A percentile compares a stretch with the other conserved stretches of the same genome.
phyloP scores from a whole-genome alignment of 2,113 vertebrate genomes.

The Paracanthobrama guichenoti region DNA sequence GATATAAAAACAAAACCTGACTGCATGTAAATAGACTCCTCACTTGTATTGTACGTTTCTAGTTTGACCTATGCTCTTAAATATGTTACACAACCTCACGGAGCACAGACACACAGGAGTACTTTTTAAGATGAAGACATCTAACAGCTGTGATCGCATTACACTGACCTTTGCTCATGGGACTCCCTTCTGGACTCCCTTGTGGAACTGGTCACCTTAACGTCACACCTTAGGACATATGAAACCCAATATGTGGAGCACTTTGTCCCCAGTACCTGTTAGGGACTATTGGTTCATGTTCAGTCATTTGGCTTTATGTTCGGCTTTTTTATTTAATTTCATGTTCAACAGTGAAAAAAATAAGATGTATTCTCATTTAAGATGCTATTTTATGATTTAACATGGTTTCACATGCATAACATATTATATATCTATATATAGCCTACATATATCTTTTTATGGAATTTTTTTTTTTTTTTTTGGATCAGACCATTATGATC shows the following conservation, averaged over 20 bases:
- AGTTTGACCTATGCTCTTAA: constrained; percentile 8
- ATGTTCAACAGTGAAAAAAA: not conserved
- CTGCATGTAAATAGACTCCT: too few relatives aligned
- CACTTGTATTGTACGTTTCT: too few relatives aligned
- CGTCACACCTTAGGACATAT: constrained; percentile 30
- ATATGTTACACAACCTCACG: constrained; percentile 3
- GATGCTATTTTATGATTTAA: not conserved
- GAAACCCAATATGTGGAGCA: constrained; percentile 29
- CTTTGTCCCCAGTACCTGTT: not conserved
- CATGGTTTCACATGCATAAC: not conserved
- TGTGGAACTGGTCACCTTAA: constrained; percentile 30
- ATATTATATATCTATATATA: not conserved
- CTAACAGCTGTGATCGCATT: constrained; percentile 24
- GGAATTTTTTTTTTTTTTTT: not conserved
- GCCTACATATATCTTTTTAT: not conserved
- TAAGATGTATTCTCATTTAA: not conserved
- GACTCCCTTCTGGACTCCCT: not conserved
- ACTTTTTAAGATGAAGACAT: constrained; percentile 47
- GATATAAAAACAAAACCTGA: not conserved
- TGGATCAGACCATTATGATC: not conserved
- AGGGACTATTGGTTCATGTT: not conserved
- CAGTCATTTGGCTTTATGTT: not conserved
- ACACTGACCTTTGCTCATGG: constrained; percentile 39
- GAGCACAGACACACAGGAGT: not conserved
- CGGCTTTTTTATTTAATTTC: not conserved